Conservation (phyloP, 2,888 invertebrate genomes). For the Dynastes grantii region DNA sequence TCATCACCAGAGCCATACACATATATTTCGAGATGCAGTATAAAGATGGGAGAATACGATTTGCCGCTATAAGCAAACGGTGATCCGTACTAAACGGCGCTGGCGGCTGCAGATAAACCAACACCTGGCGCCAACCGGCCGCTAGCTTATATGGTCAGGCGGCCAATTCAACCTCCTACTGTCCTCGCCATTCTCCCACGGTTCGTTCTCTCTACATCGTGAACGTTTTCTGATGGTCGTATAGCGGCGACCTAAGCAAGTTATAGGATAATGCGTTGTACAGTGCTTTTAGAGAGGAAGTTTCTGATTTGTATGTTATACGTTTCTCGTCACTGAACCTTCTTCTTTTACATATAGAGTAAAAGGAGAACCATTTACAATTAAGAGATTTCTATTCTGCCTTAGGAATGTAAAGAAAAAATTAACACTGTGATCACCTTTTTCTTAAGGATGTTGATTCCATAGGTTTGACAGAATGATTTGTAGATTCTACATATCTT, state of each 20-base stretch:
- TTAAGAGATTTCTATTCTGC: no score
- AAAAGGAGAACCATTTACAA: no score
- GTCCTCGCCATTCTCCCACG: constrained; percentile 52
- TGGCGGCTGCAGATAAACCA: constrained; percentile 62
- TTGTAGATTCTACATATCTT: no score
- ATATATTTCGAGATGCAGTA: not conserved
- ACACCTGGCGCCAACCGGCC: constrained; percentile 69
- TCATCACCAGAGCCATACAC: not conserved
- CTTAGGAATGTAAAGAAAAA: no score
- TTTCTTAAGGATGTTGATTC: no score
- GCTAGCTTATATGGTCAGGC: constrained; percentile 67
- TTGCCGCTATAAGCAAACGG: constrained; percentile 47
- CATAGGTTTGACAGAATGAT: no score
- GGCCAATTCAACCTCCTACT: constrained; percentile 62
- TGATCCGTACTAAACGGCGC: constrained; percentile 51
- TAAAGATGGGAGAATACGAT: not conserved
- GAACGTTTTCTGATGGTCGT: not conserved
- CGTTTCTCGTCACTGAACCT: no score
- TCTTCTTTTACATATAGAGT: no score
- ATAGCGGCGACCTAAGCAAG: constrained; percentile 1
- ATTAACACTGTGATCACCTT: no score
- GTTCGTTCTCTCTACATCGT: constrained; percentile 30
- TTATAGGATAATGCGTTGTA: not conserved
- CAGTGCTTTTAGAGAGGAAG: no score
- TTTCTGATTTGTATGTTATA: no score